Evolutionary conservation across 2,797 vertebrate species (phyloP).

Genomic region (Pseudochirops cupreus): DNA sequence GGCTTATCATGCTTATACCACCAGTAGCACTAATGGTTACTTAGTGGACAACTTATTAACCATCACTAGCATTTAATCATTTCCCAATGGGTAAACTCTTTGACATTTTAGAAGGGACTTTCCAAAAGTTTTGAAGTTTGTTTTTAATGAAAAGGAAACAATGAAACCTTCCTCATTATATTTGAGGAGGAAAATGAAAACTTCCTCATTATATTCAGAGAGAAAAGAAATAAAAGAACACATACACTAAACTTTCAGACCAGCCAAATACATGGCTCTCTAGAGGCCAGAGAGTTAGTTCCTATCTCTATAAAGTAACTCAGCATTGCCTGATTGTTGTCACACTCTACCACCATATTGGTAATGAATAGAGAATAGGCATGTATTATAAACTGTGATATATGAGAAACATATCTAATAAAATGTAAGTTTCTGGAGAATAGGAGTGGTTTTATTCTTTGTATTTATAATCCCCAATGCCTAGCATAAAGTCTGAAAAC

Average conservation of each 20-base stretch:
- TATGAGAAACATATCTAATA: not conserved
- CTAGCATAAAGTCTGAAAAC: not conserved
- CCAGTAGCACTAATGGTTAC: not conserved
- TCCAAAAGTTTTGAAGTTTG: not conserved
- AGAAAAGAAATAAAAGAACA: slow-evolving; percentile 14
- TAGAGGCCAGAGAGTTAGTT: not conserved
- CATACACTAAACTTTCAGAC: not conserved
- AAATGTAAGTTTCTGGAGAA: not conserved
- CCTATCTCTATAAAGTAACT: not conserved
- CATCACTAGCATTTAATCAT: not conserved
- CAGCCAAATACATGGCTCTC: not conserved
- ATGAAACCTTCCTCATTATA: not conserved
- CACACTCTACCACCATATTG: not conserved
- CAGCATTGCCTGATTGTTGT: not conserved
- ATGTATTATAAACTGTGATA: not conserved
- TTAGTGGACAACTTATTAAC: not conserved
- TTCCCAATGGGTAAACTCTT: not conserved
- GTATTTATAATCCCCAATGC: not conserved
- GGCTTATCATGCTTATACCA: not conserved
- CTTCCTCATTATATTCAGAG: not conserved
- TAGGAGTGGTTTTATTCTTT: not conserved
- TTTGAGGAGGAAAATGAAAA: slow-evolving; percentile 6
- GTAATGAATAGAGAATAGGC: not conserved
- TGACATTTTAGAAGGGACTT: not conserved
- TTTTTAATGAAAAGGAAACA: slow-evolving; percentile 42